Percentiles rank a stretch among this genome's conserved stretches.
Evolutionary conservation across 2,113 vertebrate genomes (phyloP).

Genomic region (Dendrocopos noguchii): DNA sequence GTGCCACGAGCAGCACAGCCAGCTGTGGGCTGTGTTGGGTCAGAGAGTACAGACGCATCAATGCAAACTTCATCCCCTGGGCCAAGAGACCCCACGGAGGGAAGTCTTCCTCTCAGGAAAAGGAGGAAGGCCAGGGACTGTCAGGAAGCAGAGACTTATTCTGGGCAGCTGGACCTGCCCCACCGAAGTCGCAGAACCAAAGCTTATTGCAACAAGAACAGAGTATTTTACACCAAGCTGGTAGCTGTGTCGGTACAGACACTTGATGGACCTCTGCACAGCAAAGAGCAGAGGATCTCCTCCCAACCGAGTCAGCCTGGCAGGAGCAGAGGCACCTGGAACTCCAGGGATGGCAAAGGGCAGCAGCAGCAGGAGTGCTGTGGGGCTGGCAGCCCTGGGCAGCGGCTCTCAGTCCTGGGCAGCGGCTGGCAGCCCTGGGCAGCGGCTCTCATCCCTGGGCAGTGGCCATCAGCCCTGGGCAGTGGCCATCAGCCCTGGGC

Average conservation of each 20-base stretch:
- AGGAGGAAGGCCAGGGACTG: not conserved
- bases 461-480: too few relatives aligned
- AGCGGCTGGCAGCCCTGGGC: too few relatives aligned
- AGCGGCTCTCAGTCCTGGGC: too few relatives aligned
- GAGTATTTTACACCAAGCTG: not conserved
- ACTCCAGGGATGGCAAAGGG: not conserved
- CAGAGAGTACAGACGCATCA: not conserved
- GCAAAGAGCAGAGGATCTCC: not conserved
- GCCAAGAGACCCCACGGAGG: fast-evolving
- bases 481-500: too few relatives aligned
- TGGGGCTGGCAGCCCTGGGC: too few relatives aligned
- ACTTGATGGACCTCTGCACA: not conserved
- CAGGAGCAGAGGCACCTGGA: not conserved
- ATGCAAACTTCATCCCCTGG: not conserved
- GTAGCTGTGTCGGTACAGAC: not conserved
- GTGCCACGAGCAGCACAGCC: not conserved
- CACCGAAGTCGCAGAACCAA: not conserved
- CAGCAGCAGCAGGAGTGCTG: too few relatives aligned
- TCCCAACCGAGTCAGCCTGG: not conserved
- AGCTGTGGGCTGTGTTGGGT: not conserved
- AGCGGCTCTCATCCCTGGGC: too few relatives aligned
- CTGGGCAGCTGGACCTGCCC: not conserved
- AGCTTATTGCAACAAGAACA: not conserved
- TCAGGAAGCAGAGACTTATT: not conserved
- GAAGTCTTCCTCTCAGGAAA: not conserved